Evolutionary conservation across 2,113 vertebrate species (phyloP).

Genomic region (Epinephelus lanceolatus): DNA sequence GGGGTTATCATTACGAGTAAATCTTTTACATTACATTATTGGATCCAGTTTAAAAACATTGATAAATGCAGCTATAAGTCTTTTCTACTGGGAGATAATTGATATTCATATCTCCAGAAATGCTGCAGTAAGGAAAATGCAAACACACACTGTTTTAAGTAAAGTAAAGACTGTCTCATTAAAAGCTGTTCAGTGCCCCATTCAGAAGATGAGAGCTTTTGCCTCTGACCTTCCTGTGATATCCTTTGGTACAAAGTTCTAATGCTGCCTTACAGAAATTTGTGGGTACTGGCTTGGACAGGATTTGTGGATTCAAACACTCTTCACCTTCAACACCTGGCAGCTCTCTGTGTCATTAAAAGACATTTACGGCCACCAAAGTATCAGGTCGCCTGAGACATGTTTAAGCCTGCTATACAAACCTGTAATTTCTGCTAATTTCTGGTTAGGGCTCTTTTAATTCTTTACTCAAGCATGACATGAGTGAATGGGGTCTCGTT

Average conservation of each 20-base stretch:
- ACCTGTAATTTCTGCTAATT: not conserved
- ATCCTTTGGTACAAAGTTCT: not conserved
- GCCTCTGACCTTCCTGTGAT: not conserved
- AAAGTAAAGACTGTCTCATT: no score
- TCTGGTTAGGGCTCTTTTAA: not conserved
- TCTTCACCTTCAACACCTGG: not conserved
- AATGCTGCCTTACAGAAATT: not conserved
- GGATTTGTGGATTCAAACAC: not conserved
- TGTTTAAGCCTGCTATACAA: not conserved
- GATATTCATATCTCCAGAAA: no score
- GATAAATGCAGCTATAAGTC: no score
- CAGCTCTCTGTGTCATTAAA: not conserved
- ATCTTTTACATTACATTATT: no score
- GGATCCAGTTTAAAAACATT: no score
- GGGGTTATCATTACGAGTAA: no score
- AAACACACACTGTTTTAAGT: no score
- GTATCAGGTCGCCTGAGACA: not conserved
- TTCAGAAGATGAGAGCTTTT: not conserved
- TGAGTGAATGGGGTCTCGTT: constrained; percentile 1
- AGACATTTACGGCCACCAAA: not conserved
- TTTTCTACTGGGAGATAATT: no score
- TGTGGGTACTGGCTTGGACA: not conserved
- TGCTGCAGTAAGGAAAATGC: no score
- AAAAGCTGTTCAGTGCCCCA: no score
- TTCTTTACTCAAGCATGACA: not conserved